Base-by-base conservation (phyloP, 2,113 vertebrate genomes). In the Aleadryas rufinucha region DNA sequence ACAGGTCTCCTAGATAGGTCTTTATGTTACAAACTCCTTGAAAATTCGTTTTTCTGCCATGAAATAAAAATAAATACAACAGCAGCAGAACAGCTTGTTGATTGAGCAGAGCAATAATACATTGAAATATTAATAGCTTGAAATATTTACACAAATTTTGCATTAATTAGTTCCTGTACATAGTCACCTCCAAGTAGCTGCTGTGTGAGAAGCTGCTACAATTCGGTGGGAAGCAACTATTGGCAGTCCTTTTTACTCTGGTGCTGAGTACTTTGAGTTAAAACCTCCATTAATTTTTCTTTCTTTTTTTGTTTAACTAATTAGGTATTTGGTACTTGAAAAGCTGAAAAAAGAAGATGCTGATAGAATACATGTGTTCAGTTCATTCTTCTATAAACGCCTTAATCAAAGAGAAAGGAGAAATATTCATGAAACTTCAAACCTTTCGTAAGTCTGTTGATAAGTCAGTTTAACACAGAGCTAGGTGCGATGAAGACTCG, bases 371-470 rank as follows among this genome's bases (percentile, higher is more conserved):
- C 99, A 99, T 65, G 98, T 99, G 50, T 99, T 99, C 97, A 99
- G 99, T 97, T 99, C 99, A 19, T 99, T 99, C 97, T 99, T 99
- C 87, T 99, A 99, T 95, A 99, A 99, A 98, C 98, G 99, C 65
- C 99, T 99, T 96, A 99, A 99, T 98, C 99, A 99, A 96, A 98
- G 99, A 90, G 99, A 99, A 90, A 98, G 99, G 72, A 98, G 99
- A 94, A 99, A 92, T 70, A 95, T 97, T 18, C 96, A 98, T 8
- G 99, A 99, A 95, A 97, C 99, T 23, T 97, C 98, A 54, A 99
- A 98, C 95, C 97, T 99, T 78, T 99, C 99, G 99, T 99, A 98
- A 99, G 99, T 98, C 19, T 83, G 21, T 72, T 76, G 61, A 60
- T 71, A 56, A 79, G 37, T 77, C 54, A 66, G 15, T 69, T 71